Conservation (phyloP, 2,888 invertebrate genomes). For the Acanthosoma haemorrhoidale region DNA sequence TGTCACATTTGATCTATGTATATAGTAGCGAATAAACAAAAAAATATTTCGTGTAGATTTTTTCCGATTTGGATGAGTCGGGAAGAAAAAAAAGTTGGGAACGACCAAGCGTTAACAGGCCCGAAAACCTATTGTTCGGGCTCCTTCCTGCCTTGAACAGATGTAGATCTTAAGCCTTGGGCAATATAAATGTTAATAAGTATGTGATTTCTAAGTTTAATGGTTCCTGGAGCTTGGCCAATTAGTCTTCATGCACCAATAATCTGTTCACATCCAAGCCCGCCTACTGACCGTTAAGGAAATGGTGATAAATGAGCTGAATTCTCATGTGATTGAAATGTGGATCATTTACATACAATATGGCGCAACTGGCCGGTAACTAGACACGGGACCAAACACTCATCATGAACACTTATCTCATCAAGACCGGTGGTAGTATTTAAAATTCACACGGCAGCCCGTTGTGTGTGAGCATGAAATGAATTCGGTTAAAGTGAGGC, state of each 20-base stretch:
- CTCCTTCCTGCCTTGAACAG: background rate
- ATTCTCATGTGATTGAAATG: conserved; percentile 30
- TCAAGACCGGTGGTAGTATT: background rate
- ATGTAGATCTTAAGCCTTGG: background rate
- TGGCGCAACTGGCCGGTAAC: background rate
- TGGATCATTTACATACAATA: conserved; percentile 33
- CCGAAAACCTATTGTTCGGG: too few species aligned
- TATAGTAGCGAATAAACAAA: too few species aligned
- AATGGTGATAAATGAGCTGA: conserved; percentile 12
- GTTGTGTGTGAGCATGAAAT: too few species aligned
- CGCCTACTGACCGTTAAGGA: conserved; percentile 1
- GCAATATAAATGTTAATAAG: conserved; percentile 16
- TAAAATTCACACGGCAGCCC: background rate
- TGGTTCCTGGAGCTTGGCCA: conserved; percentile 5
- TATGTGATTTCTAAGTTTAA: conserved; percentile 17
- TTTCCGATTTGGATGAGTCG: too few species aligned
- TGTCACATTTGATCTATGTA: too few species aligned
- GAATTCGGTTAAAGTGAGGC: too few species aligned
- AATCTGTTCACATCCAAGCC: conserved; percentile 2
- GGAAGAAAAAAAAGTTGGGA: too few species aligned
- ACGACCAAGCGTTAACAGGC: too few species aligned
- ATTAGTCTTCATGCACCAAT: conserved; percentile 21
- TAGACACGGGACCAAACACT: background rate
- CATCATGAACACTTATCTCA: background rate
- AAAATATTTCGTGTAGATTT: too few species aligned